Evolutionary conservation across 2,113 vertebrate genomes (phyloP).

Genomic region (Ursus arctos): DNA sequence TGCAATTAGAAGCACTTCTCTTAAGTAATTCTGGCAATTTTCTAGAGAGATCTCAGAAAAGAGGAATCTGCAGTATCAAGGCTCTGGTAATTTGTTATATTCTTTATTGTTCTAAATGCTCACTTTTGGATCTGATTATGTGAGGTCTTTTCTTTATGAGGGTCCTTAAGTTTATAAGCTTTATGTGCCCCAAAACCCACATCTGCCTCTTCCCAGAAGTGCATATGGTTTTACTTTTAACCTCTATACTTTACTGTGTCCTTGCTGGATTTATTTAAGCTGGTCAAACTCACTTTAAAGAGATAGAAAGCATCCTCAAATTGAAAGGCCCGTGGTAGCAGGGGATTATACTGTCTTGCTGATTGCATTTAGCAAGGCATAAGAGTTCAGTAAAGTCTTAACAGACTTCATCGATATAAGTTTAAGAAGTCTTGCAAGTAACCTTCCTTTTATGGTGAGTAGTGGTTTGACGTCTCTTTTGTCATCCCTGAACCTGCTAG

Average conservation of each 20-base stretch:
- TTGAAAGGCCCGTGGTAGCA: neutral
- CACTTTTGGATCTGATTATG: neutral
- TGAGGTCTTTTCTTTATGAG: neutral
- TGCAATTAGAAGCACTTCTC: neutral
- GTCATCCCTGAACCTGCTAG: neutral
- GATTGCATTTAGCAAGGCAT: neutral
- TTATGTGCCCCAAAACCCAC: neutral
- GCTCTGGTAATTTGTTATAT: neutral
- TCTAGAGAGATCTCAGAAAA: neutral
- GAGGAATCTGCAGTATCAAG: neutral
- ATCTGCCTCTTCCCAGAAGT: neutral
- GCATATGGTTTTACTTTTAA: neutral
- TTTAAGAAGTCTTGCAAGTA: constrained; percentile 40
- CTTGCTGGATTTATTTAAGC: neutral
- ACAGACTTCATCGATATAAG: neutral
- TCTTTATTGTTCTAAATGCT: neutral
- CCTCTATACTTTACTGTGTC: neutral
- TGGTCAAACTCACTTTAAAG: neutral
- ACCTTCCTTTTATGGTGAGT: neutral
- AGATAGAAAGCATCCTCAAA: neutral
- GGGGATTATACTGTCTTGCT: neutral
- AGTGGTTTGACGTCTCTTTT: constrained; percentile 20
- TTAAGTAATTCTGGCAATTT: neutral
- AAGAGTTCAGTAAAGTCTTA: neutral
- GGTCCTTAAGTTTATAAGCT: neutral